A percentile compares a stretch with the other conserved stretches of the same genome.
Evolutionary conservation across 2,888 invertebrate species (phyloP).

Genomic region (Stenodera caucasica): DNA sequence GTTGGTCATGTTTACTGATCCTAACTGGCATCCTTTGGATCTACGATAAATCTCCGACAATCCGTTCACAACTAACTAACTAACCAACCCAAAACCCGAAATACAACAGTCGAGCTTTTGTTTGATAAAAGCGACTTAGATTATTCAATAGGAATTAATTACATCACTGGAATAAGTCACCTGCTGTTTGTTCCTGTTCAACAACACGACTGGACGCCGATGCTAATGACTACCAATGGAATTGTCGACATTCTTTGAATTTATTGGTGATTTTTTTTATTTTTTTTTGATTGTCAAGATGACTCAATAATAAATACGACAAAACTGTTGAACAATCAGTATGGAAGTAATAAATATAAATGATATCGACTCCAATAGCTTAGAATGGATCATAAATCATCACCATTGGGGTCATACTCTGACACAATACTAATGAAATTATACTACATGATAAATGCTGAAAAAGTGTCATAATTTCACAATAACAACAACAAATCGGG

Average conservation of each 20-base stretch:
- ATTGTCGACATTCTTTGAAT: slow-evolving; percentile 7
- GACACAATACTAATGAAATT: slow-evolving; percentile 35
- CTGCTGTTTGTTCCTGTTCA: slow-evolving; percentile 28
- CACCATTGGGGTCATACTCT: slow-evolving; percentile 38
- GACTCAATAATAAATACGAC: slow-evolving; percentile 5
- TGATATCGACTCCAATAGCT: slow-evolving; percentile 46
- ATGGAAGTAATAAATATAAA: slow-evolving; percentile 45
- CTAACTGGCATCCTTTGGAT: slow-evolving; percentile 9
- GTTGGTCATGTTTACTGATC: slow-evolving; percentile 31
- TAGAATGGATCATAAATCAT: slow-evolving; percentile 43
- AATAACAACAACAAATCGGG: no score
- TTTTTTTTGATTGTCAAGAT: neutral
- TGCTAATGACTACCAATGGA: slow-evolving; percentile 26
- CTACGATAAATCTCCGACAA: slow-evolving; percentile 11
- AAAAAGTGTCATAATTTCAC: no score
- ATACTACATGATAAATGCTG: slow-evolving; percentile 29
- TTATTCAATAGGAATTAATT: slow-evolving; percentile 34
- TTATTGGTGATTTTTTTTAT: neutral
- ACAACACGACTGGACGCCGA: slow-evolving; percentile 27
- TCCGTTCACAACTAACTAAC: no score
- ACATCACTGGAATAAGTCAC: slow-evolving; percentile 25
- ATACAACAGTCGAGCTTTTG: slow-evolving; percentile 26
- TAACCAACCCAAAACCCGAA: no score
- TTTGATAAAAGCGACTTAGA: slow-evolving; percentile 29
- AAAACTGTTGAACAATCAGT: slow-evolving; percentile 7